phyloP scores from a whole-genome alignment of 2,888 invertebrate species.

The Conchocele bisecta region DNA sequence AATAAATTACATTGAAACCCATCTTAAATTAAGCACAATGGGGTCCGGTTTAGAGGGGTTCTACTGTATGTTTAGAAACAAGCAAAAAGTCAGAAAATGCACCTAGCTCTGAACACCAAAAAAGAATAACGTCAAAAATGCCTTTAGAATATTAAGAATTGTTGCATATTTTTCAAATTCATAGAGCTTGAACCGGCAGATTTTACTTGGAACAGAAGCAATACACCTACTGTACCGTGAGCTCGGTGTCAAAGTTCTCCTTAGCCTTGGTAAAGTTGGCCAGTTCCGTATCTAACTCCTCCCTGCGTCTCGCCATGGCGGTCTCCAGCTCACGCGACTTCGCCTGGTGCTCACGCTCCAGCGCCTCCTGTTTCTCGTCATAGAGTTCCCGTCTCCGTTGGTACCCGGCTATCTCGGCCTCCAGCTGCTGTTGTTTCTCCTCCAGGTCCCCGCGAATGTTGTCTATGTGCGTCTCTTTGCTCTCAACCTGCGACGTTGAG shows the following conservation, averaged over 20 bases:
- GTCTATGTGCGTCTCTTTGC: constrained; percentile 69
- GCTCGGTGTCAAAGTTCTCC: constrained; percentile 71
- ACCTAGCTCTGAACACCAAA: too few relatives aligned
- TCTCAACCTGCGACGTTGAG: constrained; percentile 26
- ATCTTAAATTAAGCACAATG: too few relatives aligned
- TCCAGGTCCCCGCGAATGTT: constrained; percentile 63
- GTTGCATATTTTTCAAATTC: too few relatives aligned
- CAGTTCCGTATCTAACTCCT: constrained; percentile 58
- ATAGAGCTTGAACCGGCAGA: too few relatives aligned
- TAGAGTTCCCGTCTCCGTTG: constrained; percentile 61
- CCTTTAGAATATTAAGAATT: too few relatives aligned
- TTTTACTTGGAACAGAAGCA: too few relatives aligned
- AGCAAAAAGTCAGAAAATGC: too few relatives aligned
- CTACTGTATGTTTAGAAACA: too few relatives aligned
- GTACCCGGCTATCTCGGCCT: constrained; percentile 66
- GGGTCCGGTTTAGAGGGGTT: too few relatives aligned
- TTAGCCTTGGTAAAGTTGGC: constrained; percentile 66
- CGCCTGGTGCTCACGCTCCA: constrained; percentile 65
- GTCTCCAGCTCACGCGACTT: constrained; percentile 61
- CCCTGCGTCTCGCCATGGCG: constrained; percentile 47
- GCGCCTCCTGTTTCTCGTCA: constrained; percentile 67
- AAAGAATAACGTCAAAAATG: too few relatives aligned
- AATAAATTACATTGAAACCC: too few relatives aligned
- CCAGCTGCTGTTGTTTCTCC: constrained; percentile 68
- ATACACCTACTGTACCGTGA: constrained; percentile 62